A percentile compares a stretch with the other conserved stretches of the same genome.
Conservation (phyloP, 2,888 invertebrate genomes). For the Phlogophora meticulosa region DNA sequence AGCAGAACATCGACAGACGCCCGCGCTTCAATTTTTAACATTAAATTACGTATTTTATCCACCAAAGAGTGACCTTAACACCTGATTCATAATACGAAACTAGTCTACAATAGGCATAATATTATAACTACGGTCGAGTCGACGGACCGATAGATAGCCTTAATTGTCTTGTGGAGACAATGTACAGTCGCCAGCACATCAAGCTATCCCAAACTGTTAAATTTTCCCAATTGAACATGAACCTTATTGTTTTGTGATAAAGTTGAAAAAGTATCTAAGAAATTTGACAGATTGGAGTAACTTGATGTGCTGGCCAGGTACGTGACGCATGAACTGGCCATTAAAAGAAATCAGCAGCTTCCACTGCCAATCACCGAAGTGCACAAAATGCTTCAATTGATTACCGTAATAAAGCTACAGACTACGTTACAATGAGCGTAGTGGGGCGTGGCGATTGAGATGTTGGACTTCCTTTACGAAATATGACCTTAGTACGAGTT, state of each 20-base stretch:
- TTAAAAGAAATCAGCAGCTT: conserved; percentile 22
- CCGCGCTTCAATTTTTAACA: conserved; percentile 11
- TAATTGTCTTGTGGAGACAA: conserved; percentile 42
- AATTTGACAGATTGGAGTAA: too few species aligned
- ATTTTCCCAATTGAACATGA: too few species aligned
- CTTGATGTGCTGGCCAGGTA: too few species aligned
- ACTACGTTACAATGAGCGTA: conserved; percentile 4
- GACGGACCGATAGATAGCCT: conserved; percentile 34
- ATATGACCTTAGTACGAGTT: too few species aligned
- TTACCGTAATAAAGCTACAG: conserved; percentile 17
- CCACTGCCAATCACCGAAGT: conserved; percentile 21
- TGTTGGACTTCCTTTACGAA: conserved; percentile 11
- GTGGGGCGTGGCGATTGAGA: conserved; percentile 24
- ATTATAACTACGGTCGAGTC: conserved; percentile 22
- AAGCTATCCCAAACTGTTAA: too few species aligned
- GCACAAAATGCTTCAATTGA: conserved; percentile 15
- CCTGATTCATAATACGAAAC: conserved; percentile 12
- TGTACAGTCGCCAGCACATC: too few species aligned
- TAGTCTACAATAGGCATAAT: conserved; percentile 30
- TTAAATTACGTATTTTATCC: conserved; percentile 18
- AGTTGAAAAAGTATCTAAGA: too few species aligned
- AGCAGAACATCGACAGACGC: conserved; percentile 11
- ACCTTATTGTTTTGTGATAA: too few species aligned
- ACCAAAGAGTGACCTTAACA: conserved; percentile 35
- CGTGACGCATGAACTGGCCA: conserved; percentile 22